Evolutionary conservation across 2,888 invertebrate genomes (phyloP), one percentile per base, ranked within the genome.

Genomic region (Opisthograptis luteolata): DNA sequence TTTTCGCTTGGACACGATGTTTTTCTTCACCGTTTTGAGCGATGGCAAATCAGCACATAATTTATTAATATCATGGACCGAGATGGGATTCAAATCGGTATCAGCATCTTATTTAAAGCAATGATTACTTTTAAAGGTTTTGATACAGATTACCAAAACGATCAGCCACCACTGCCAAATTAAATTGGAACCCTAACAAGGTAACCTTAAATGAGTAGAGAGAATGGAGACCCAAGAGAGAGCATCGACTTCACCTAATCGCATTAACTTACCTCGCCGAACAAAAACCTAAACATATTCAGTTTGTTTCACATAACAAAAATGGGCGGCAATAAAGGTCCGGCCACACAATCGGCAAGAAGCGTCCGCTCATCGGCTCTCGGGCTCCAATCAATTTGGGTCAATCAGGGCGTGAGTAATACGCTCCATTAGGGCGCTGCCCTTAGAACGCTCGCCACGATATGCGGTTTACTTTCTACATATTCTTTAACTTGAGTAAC

Each of bases 301-400:
- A 19, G 47, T 36, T 43, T 39, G 47, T 36, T 55, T 62, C 57
- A 34, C 20, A 36, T 45, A 25, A 48, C 28, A 35, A 9, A 36
- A 43, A 30, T 41, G 25, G 42, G 10, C 25, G 12, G 37, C 31
- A 13, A 40, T 35, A 58, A 59, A 53, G 58, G 52, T 59, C 48
- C 17, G 42, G 35, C 40, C 45, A 61, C 49, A 64, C 50, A 59
- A 52, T 51, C 40, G 57, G 55, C 66, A 62, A 63, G 62, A 65
- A 64, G 61, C 56, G 49, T 53, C 50, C 53, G 64, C 51, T 67
- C 48, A 55, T 50, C 49, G 61, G 63, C 57, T 67, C 48, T 54
- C 48, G 48, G 61, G 63, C 57, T 63, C 14, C 70, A 68, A 71
- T 71, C 70, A 66, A 60, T 62, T 53, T 37, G 51, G 53, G 52